A percentile compares a stretch with the other conserved stretches of the same genome.
Conservation (phyloP, 1,140 invertebrate genomes). For the Rhagoletis pomonella region DNA sequence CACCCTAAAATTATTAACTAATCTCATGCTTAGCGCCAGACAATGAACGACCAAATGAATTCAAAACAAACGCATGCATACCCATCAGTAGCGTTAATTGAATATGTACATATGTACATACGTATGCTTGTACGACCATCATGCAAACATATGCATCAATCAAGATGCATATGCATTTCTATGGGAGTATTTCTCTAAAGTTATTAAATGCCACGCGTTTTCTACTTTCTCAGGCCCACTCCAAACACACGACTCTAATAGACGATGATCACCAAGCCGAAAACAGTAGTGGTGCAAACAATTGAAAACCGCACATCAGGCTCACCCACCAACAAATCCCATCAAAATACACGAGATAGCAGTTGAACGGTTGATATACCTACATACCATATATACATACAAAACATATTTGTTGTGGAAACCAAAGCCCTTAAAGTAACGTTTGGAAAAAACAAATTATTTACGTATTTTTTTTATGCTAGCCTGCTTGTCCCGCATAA, state of each 20-base stretch:
- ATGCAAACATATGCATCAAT: neutral
- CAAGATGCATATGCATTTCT: neutral
- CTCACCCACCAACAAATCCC: slow-evolving; percentile 43
- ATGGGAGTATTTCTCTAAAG: neutral
- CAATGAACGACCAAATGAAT: neutral
- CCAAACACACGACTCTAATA: slow-evolving; percentile 30
- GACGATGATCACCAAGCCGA: slow-evolving; percentile 7
- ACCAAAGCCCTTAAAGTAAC: slow-evolving; percentile 23
- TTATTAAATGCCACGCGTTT: slow-evolving; percentile 49
- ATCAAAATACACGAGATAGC: neutral
- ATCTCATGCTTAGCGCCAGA: neutral
- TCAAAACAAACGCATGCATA: slow-evolving; percentile 21
- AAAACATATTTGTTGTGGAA: neutral
- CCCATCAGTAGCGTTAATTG: neutral
- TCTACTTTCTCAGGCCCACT: slow-evolving; percentile 38
- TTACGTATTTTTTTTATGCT: neutral
- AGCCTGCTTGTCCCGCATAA: neutral
- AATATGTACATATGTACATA: neutral
- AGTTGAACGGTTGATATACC: neutral
- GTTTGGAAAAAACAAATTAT: neutral
- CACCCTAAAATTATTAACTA: slow-evolving; percentile 39
- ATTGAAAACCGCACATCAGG: slow-evolving; percentile 50
- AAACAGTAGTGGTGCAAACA: slow-evolving; percentile 39
- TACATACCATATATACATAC: neutral
- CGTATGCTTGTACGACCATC: neutral